These are phyloP conservation scores for Amphipoea oculea DNA, from an alignment of 2,888 invertebrate species.

Conservation along the genomic window DNA sequence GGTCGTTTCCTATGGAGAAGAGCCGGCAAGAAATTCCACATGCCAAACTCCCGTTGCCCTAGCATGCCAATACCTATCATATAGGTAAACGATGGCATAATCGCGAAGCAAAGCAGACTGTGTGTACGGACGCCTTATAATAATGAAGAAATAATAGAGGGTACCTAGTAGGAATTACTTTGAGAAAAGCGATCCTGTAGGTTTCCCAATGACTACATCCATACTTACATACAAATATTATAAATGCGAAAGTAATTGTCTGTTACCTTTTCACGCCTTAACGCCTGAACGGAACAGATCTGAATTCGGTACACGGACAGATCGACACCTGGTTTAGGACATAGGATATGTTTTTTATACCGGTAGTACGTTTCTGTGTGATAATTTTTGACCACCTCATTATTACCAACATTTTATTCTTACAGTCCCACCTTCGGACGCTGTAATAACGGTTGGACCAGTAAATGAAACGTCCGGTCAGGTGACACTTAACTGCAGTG, in stretches of 20 bases:
- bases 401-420: slow-evolving; percentile 4
- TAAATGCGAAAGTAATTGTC: background rate
- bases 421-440: slow-evolving; percentile 80
- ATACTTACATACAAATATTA: background rate
- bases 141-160: background rate
- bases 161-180: background rate
- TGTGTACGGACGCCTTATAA: background rate
- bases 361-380: too few species aligned
- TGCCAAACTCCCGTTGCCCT: too few species aligned
- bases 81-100: too few species aligned
- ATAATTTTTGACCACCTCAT: too few species aligned
- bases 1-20: too few species aligned
- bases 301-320: background rate
- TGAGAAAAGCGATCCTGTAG: background rate
- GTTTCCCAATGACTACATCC: background rate
- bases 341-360: too few species aligned
- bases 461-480: slow-evolving; percentile 66
- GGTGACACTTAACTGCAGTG: slow-evolving; percentile 80
- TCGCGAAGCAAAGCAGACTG: too few species aligned
- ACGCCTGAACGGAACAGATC: background rate
- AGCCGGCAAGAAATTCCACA: too few species aligned
- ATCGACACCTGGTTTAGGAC: background rate
- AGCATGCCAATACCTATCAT: too few species aligned
- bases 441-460: slow-evolving; percentile 65
- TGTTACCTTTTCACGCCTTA: background rate